These are phyloP conservation scores for Paedocypris micromegethes DNA, from an alignment of 2,797 vertebrate genomes.

Conservation along the genomic window DNA sequence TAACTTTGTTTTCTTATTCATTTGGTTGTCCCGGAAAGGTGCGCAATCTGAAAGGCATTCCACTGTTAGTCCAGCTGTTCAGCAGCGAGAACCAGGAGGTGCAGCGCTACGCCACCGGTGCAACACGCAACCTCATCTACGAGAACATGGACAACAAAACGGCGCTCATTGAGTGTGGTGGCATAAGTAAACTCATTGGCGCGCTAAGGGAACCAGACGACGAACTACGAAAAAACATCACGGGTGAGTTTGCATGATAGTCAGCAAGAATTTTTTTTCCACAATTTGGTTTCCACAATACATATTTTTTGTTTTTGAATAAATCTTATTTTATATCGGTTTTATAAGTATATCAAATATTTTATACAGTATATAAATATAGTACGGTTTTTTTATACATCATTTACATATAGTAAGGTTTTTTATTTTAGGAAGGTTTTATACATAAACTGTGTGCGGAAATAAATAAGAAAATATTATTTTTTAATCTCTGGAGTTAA, in stretches of 20 bases:
- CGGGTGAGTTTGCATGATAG: constrained; percentile 63
- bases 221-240: constrained; percentile 90
- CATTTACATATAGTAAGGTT: too few species aligned
- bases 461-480: too few species aligned
- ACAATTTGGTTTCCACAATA: too few species aligned
- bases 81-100: constrained; percentile 86
- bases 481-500: too few species aligned
- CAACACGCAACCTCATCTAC: constrained; percentile 92
- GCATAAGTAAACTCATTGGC: constrained; percentile 77
- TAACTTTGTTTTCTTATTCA: background rate
- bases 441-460: too few species aligned
- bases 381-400: too few species aligned
- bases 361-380: too few species aligned
- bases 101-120: constrained; percentile 86
- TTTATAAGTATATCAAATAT: too few species aligned
- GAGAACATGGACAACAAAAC: constrained; percentile 88
- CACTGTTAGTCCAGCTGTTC: constrained; percentile 85
- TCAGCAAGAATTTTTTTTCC: background rate
- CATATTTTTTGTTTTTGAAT: too few species aligned
- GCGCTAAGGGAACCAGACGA: constrained; percentile 78
- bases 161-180: constrained; percentile 81
- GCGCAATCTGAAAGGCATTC: constrained; percentile 77
- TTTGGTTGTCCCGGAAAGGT: constrained; percentile 63
- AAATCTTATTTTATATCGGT: too few species aligned
- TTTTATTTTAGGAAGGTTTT: too few species aligned